Evolutionary conservation across 1,140 invertebrate genomes (phyloP).

Genomic region (Brachionus calyciflorus): DNA sequence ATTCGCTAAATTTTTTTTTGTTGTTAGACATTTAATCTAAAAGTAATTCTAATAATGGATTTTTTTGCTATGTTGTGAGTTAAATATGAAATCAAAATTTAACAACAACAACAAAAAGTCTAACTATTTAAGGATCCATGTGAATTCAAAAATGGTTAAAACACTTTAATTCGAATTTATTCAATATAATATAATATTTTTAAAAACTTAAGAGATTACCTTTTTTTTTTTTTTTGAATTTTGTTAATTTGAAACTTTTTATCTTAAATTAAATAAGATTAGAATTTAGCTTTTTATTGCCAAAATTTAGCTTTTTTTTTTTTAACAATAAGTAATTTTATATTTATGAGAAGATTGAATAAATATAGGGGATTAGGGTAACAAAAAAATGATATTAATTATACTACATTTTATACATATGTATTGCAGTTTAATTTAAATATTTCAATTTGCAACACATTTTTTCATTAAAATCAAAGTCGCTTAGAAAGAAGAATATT

Average conservation of each 20-base stretch:
- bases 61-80: too few relatives aligned
- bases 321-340: too few relatives aligned
- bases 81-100: neutral
- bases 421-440: neutral
- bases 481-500: neutral
- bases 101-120: neutral
- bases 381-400: conserved; percentile 16
- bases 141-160: conserved; percentile 38
- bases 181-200: conserved; percentile 4
- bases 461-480: neutral
- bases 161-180: neutral
- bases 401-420: conserved; percentile 17
- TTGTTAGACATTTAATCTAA: too few relatives aligned
- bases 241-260: conserved; percentile 46
- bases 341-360: conserved; percentile 25
- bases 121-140: neutral
- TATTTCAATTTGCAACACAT: conserved; percentile 21
- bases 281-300: conserved; percentile 19
- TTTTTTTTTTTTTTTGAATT: conserved; percentile 11
- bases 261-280: conserved; percentile 46
- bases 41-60: too few relatives aligned
- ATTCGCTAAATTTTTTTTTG: too few relatives aligned
- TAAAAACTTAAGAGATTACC: conserved; percentile 28
- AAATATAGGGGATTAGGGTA: conserved; percentile 28
- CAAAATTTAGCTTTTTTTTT: too few relatives aligned